Evolutionary conservation across 2,888 invertebrate genomes (phyloP).

Genomic region (Lasioglossum leucozonium): DNA sequence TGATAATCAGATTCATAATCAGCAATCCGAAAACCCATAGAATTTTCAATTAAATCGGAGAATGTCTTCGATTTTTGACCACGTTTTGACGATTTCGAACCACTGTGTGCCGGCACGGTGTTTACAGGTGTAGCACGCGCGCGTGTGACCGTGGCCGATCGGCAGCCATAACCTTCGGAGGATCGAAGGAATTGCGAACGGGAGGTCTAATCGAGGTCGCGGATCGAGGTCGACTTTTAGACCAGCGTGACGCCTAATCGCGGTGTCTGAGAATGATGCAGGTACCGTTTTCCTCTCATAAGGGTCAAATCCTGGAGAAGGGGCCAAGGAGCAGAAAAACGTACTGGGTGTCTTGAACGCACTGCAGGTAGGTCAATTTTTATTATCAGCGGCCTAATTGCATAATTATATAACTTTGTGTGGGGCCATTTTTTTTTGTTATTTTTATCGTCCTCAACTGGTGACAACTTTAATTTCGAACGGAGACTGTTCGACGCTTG

Average conservation of each 20-base stretch:
- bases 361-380: background rate
- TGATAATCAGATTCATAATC: no score
- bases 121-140: background rate
- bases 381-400: background rate
- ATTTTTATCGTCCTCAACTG: background rate
- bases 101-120: background rate
- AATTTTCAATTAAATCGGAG: no score
- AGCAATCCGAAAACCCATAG: no score
- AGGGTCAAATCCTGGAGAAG: constrained; percentile 30
- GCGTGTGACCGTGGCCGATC: constrained; percentile 8
- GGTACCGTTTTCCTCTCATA: constrained; percentile 70
- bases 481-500: background rate
- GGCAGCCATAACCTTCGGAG: background rate
- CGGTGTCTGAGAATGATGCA: constrained; percentile 53
- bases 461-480: background rate
- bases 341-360: background rate
- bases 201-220: constrained; percentile 74
- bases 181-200: constrained; percentile 26
- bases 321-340: constrained; percentile 14
- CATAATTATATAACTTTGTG: background rate
- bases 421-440: background rate
- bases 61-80: no score
- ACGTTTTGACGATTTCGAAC: no score
- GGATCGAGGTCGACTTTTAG: constrained; percentile 77
- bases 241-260: constrained; percentile 65